Percentiles rank a stretch among this genome's conserved stretches.
phyloP scores from a whole-genome alignment of 2,888 invertebrate genomes.

The Diarsia mendica region DNA sequence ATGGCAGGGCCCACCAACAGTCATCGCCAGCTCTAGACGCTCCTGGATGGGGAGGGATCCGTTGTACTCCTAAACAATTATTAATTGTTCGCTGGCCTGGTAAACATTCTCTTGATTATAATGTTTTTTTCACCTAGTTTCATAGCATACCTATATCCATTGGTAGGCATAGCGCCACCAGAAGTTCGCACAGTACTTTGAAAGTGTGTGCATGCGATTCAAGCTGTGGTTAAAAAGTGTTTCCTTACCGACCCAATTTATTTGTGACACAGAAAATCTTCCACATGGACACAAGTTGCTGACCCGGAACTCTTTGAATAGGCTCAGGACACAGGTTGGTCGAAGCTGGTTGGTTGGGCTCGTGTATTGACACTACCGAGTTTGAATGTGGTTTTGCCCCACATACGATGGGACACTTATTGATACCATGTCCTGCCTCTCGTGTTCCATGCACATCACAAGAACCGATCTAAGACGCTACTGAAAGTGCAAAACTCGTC shows the following conservation, averaged over 20 bases:
- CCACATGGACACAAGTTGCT: too few species aligned
- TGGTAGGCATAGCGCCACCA: too few species aligned
- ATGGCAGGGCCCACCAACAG: conserved; percentile 62
- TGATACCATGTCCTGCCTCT: background rate
- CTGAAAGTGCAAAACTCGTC: too few species aligned
- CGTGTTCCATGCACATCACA: background rate
- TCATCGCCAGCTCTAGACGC: conserved; percentile 62
- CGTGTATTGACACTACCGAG: too few species aligned
- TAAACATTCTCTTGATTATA: conserved; percentile 57
- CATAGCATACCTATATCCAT: background rate
- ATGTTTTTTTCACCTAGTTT: background rate
- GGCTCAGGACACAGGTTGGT: too few species aligned
- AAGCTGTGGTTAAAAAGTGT: too few species aligned
- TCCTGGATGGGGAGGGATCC: conserved; percentile 77
- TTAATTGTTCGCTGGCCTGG: conserved; percentile 83
- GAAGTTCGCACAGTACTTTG: too few species aligned
- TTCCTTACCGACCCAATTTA: too few species aligned
- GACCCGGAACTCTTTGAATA: too few species aligned
- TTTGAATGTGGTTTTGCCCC: background rate
- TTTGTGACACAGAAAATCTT: too few species aligned
- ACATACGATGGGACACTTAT: background rate
- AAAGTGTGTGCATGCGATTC: too few species aligned
- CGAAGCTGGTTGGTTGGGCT: too few species aligned
- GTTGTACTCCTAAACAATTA: conserved; percentile 73
- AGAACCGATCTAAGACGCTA: background rate